Evolutionary conservation across 1,140 invertebrate genomes (phyloP).

Genomic region (Cydia splendana): DNA sequence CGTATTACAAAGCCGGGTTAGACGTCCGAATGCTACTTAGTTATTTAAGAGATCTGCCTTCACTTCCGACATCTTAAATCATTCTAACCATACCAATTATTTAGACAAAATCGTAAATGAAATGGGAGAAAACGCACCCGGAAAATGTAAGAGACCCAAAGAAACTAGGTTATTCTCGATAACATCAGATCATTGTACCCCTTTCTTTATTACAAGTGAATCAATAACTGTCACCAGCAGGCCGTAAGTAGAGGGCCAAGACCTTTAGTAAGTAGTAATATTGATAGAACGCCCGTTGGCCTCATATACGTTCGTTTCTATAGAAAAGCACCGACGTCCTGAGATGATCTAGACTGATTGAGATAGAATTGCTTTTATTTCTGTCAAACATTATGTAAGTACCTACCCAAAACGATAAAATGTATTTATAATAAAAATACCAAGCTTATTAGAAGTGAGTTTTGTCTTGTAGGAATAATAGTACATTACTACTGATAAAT

Average conservation of each 20-base stretch:
- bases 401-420: not conserved
- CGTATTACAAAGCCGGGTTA: no score
- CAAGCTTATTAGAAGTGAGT: no score
- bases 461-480: not conserved
- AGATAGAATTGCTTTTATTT: not conserved
- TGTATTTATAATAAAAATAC: not conserved
- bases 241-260: constrained; percentile 30
- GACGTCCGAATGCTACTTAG: no score
- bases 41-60: no score
- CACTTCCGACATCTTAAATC: no score
- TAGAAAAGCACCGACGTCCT: constrained; percentile 4
- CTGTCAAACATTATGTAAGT: not conserved
- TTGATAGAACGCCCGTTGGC: constrained; percentile 28
- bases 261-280: constrained; percentile 31
- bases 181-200: constrained; percentile 27
- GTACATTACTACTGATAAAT: no score
- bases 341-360: constrained; percentile 9
- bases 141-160: not conserved
- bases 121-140: not conserved
- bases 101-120: not conserved
- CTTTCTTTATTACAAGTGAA: constrained; percentile 20
- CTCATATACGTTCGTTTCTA: constrained; percentile 32
- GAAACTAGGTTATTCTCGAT: constrained; percentile 11
- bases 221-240: constrained; percentile 32
- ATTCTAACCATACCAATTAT: not conserved